A percentile compares a stretch with the other conserved stretches of the same genome.
Evolutionary conservation across 2,888 invertebrate species (phyloP).

Genomic region (Lithophane leautieri): DNA sequence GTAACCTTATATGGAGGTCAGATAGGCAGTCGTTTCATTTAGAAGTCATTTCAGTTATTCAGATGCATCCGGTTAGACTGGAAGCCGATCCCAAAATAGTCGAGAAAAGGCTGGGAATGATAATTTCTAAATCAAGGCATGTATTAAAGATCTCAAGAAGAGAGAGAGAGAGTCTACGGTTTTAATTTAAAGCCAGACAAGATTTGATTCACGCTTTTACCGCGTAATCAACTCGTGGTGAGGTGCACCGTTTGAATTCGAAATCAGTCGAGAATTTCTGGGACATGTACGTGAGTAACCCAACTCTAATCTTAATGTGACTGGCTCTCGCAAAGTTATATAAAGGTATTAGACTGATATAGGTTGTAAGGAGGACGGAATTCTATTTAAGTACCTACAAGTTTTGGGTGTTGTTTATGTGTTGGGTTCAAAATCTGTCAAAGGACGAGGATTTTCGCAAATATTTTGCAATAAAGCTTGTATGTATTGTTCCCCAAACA

Average conservation of each 20-base stretch:
- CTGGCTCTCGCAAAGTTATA: slow-evolving; percentile 19
- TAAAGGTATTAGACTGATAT: not conserved
- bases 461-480: not conserved
- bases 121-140: slow-evolving; percentile 10
- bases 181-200: slow-evolving; percentile 41
- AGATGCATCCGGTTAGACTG: not conserved
- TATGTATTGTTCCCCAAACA: not conserved
- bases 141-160: too few species aligned
- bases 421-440: not conserved
- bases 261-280: slow-evolving; percentile 36
- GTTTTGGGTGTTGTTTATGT: not conserved
- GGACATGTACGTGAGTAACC: slow-evolving; percentile 19
- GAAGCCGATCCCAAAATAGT: not conserved
- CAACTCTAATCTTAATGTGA: slow-evolving; percentile 27
- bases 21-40: not conserved
- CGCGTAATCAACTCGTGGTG: slow-evolving; percentile 33
- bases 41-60: not conserved
- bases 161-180: too few species aligned
- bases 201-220: slow-evolving; percentile 32
- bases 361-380: not conserved
- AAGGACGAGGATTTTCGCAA: not conserved
- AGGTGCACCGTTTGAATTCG: slow-evolving; percentile 31
- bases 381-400: not conserved
- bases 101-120: not conserved
- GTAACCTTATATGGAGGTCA: too few species aligned